Evolutionary conservation across 2,888 invertebrate genomes (phyloP).

Genomic region (Tachina lurida): DNA sequence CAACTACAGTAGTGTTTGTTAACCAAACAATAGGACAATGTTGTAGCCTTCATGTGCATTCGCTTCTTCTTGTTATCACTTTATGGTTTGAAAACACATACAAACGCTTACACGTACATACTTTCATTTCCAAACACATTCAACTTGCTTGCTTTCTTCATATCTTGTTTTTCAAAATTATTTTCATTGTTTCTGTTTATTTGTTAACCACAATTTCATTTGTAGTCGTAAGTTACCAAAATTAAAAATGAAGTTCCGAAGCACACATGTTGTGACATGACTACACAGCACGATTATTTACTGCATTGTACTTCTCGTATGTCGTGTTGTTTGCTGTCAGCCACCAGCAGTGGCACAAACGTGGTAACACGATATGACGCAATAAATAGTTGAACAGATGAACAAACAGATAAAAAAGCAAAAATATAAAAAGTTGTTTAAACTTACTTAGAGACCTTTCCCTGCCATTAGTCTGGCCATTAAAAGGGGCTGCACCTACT

Average conservation of each 20-base stretch:
- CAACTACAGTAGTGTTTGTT: conserved; percentile 58
- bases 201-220: conserved; percentile 58
- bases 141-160: conserved; percentile 21
- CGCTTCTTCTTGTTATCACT: conserved; percentile 36
- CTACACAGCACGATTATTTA: conserved; percentile 42
- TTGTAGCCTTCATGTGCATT: conserved; percentile 66
- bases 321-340: not conserved
- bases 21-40: conserved; percentile 70
- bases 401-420: not conserved
- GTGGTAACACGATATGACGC: conserved; percentile 29
- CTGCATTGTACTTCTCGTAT: conserved; percentile 29
- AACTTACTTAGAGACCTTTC: conserved; percentile 43
- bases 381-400: conserved; percentile 22
- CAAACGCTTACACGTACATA: not conserved
- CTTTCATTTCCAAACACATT: not conserved
- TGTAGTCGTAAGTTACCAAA: conserved; percentile 43
- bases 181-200: conserved; percentile 56
- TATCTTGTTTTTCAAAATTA: conserved; percentile 53
- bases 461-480: conserved; percentile 30
- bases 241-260: not conserved
- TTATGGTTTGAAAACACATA: conserved; percentile 19
- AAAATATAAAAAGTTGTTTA: conserved; percentile 13
- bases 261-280: conserved; percentile 58
- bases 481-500: conserved; percentile 47
- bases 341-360: conserved; percentile 42